Percentiles rank a stretch among this genome's conserved stretches.
phyloP scores from a whole-genome alignment of 1,140 invertebrate genomes.

The Hylaeus volcanicus region DNA sequence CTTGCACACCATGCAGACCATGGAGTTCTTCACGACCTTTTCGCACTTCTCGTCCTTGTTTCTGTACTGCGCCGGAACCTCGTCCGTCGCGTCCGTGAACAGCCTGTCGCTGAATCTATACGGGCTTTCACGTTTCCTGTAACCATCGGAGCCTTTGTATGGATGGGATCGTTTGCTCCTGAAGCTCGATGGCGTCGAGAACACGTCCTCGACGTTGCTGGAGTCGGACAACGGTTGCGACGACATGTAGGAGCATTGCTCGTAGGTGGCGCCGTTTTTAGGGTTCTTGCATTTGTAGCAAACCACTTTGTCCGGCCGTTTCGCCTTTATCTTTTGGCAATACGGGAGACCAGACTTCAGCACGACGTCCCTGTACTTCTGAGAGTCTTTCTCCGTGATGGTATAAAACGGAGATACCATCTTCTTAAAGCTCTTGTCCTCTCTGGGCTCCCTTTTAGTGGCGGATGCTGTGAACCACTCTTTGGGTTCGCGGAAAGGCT shows the following conservation, averaged over 20 bases:
- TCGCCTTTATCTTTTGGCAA: conserved; percentile 63
- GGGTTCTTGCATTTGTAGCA: conserved; percentile 85
- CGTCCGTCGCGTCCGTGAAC: conserved; percentile 61
- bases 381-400: conserved; percentile 43
- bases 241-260: conserved; percentile 86
- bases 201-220: conserved; percentile 71
- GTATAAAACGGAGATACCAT: conserved; percentile 50
- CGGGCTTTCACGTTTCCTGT: neutral
- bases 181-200: conserved; percentile 1
- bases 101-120: conserved; percentile 73
- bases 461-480: neutral
- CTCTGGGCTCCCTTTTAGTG: conserved; percentile 61
- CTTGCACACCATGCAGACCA: conserved; percentile 86
- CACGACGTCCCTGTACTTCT: conserved; percentile 51
- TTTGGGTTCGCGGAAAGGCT: neutral
- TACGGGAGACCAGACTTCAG: conserved; percentile 61
- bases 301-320: conserved; percentile 74
- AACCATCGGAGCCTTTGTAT: neutral
- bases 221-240: conserved; percentile 84
- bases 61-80: conserved; percentile 52
- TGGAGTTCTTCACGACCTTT: conserved; percentile 84
- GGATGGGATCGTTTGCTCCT: conserved; percentile 24
- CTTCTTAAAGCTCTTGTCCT: conserved; percentile 71
- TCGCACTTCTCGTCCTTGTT: conserved; percentile 79
- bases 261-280: conserved; percentile 86